A percentile compares a stretch with the other conserved stretches of the same genome.
These are phyloP conservation scores for honey bee (Apis mellifera) DNA, from an alignment of 1,140 invertebrate species.

Conservation along the genomic window Amel_HAv3.1 CM009942.2:8012001-8012500, in stretches of 20 bases:
- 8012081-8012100: constrained; percentile 72
- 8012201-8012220: background rate
- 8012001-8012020: constrained; percentile 55
- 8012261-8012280: background rate
- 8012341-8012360: background rate
- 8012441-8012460: background rate
- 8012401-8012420: background rate
- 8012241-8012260: background rate
- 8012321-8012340: constrained; percentile 11
- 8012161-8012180: constrained; percentile 2
- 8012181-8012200: background rate
- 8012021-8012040: constrained; percentile 66
- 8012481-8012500: background rate
- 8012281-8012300: background rate
- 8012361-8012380: background rate
- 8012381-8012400: background rate
- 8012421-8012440: background rate
- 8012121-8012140: background rate
- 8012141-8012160: constrained; percentile 39
- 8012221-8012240: background rate
- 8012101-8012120: constrained; percentile 37
- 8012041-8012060: constrained; percentile 68
- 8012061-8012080: constrained; percentile 72
- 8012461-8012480: background rate
- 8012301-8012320: background rate